Evolutionary conservation across 1,140 invertebrate species (phyloP).

Genomic region (Bombus picipes): DNA sequence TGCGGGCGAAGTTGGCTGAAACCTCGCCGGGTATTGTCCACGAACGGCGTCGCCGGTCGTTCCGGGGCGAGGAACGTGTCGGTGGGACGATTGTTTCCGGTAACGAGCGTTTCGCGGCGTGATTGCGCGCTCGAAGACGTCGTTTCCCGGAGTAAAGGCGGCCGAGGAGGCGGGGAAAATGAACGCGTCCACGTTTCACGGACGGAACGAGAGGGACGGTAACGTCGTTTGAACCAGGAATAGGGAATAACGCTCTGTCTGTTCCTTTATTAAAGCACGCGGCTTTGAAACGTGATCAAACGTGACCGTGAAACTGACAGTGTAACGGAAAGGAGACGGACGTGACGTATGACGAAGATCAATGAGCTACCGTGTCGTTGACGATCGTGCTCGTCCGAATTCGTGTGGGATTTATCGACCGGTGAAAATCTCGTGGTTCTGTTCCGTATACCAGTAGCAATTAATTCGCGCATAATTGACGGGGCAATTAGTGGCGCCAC

Average conservation of each 20-base stretch:
- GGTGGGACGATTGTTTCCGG: slow-evolving; percentile 21
- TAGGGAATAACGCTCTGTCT: slow-evolving; percentile 64
- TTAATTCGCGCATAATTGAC: slow-evolving; percentile 59
- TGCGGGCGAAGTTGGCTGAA: background rate
- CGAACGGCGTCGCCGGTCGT: background rate
- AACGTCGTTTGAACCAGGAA: slow-evolving; percentile 16
- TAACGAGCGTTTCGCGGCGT: slow-evolving; percentile 19
- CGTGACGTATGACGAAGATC: slow-evolving; percentile 66
- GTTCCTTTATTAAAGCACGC: slow-evolving; percentile 71
- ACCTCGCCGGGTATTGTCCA: background rate
- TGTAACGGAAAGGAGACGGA: slow-evolving; percentile 55
- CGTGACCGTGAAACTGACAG: slow-evolving; percentile 59
- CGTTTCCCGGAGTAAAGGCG: background rate
- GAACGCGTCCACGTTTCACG: background rate
- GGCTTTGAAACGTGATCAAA: slow-evolving; percentile 75
- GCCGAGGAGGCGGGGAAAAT: background rate
- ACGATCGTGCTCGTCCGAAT: slow-evolving; percentile 9
- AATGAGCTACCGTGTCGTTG: slow-evolving; percentile 41
- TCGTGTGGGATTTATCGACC: slow-evolving; percentile 27
- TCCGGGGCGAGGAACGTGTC: background rate
- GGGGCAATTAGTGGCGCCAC: slow-evolving; percentile 53
- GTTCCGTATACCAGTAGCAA: slow-evolving; percentile 36
- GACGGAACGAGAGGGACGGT: background rate
- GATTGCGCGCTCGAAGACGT: slow-evolving; percentile 14
- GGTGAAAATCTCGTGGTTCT: background rate